Conservation (phyloP, 2,113 vertebrate genomes). For the Parotia lawesii region DNA sequence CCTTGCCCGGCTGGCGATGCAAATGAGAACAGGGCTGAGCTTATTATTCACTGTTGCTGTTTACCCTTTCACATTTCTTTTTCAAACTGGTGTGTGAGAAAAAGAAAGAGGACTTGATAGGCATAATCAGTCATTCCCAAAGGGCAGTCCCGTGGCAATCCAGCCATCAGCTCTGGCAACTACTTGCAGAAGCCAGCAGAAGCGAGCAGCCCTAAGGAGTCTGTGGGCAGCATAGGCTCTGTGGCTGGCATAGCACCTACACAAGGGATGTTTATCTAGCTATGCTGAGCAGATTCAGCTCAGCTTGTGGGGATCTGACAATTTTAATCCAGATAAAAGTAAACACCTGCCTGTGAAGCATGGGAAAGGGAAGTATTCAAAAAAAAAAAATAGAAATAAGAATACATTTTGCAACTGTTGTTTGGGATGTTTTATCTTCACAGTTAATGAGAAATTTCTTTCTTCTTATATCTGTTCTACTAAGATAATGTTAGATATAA, state of each 20-base stretch:
- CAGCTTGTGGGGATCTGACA: not conserved
- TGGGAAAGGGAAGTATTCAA: not conserved
- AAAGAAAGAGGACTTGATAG: not conserved
- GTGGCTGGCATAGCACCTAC: not conserved
- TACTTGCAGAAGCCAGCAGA: not conserved
- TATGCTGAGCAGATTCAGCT: not conserved
- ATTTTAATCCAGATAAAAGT: not conserved
- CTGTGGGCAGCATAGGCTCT: accelerated
- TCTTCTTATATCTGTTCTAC: not conserved
- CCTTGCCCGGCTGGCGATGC: accelerated
- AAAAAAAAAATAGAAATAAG: not conserved
- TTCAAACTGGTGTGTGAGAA: not conserved
- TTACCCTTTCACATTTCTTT: not conserved
- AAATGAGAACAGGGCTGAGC: not conserved
- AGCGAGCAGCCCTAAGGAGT: not conserved
- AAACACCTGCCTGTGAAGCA: not conserved
- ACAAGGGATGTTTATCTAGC: accelerated
- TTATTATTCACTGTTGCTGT: not conserved
- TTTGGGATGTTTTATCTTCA: not conserved
- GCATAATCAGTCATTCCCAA: not conserved
- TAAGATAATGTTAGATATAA: not conserved
- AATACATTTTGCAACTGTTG: not conserved
- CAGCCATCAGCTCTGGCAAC: not conserved
- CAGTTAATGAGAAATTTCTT: not conserved
- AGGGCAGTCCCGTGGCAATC: not conserved